A percentile compares a stretch with the other conserved stretches of the same genome.
Conservation (phyloP, 2,888 invertebrate species). For the Elmis aenea region DNA sequence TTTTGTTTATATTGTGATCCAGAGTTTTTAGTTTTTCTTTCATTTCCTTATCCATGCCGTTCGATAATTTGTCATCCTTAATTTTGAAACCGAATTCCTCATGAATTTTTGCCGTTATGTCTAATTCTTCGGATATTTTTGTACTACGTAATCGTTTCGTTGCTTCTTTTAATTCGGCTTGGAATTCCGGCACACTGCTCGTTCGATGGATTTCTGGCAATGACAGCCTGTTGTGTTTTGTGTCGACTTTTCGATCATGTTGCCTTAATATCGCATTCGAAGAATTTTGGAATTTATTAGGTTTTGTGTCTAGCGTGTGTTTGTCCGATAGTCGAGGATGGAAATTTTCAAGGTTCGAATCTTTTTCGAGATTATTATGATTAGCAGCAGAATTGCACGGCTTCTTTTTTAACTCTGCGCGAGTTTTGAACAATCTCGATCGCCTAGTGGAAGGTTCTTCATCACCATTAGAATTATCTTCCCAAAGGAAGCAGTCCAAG, state of each 20-base stretch:
- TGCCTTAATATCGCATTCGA: conserved; percentile 10
- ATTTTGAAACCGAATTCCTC: conserved; percentile 1
- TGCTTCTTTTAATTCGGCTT: conserved; percentile 49
- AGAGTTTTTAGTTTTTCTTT: conserved; percentile 51
- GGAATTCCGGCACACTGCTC: conserved; percentile 50
- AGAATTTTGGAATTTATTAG: conserved; percentile 6
- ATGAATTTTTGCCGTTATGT: conserved; percentile 32
- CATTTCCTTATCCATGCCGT: conserved; percentile 46
- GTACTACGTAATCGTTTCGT: conserved; percentile 38
- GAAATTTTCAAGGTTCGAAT: conserved; percentile 4
- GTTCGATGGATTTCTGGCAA: conserved; percentile 45
- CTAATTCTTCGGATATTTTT: conserved; percentile 23
- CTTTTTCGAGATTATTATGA: too few species aligned
- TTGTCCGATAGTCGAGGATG: conserved; percentile 13
- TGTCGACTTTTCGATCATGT: conserved; percentile 9
- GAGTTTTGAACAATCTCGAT: conserved; percentile 67
- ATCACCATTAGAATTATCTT: conserved; percentile 21
- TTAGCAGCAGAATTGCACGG: conserved; percentile 37
- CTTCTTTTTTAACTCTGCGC: conserved; percentile 63
- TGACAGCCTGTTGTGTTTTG: conserved; percentile 30
- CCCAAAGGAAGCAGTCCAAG: conserved; percentile 42
- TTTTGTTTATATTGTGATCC: conserved; percentile 42
- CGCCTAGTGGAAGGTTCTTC: conserved; percentile 47
- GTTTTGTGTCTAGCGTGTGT: conserved; percentile 8
- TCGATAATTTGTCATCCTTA: conserved; percentile 4